Evolutionary conservation across 2,113 vertebrate genomes (phyloP).

Genomic region (Lichenostomus cassidix): DNA sequence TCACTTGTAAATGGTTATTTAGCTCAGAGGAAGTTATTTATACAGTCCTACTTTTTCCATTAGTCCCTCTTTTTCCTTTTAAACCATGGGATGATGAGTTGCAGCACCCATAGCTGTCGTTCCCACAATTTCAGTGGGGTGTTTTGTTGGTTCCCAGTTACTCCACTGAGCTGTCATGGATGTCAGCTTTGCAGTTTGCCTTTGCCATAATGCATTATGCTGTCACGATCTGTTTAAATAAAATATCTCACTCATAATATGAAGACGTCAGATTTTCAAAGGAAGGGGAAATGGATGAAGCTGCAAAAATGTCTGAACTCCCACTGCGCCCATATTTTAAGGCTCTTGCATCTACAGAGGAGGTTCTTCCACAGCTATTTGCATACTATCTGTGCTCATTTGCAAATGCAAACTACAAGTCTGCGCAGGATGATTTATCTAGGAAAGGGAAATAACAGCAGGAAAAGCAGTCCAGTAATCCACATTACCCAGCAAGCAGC

Average conservation of each 20-base stretch:
- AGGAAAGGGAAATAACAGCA: background rate
- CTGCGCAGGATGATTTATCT: background rate
- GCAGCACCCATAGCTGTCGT: background rate
- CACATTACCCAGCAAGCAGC: background rate
- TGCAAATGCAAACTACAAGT: background rate
- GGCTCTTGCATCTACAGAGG: background rate
- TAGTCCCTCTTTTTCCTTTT: background rate
- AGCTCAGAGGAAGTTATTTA: background rate
- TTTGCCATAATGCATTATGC: background rate
- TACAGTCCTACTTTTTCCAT: background rate
- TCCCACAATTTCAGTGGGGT: background rate
- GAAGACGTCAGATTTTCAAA: background rate
- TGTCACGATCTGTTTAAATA: conserved; percentile 27
- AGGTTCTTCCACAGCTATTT: background rate
- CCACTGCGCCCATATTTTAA: background rate
- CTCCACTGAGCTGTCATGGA: background rate
- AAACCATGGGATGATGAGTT: background rate
- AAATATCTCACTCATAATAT: background rate
- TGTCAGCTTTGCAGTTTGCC: background rate
- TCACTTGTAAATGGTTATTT: background rate
- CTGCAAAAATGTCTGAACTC: background rate
- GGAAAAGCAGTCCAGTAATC: background rate
- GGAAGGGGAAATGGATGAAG: background rate
- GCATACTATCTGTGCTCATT: background rate
- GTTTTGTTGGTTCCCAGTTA: background rate